Evolutionary conservation across 2,797 vertebrate species (phyloP).

Genomic region (Pseudotriccus pelzelni): DNA sequence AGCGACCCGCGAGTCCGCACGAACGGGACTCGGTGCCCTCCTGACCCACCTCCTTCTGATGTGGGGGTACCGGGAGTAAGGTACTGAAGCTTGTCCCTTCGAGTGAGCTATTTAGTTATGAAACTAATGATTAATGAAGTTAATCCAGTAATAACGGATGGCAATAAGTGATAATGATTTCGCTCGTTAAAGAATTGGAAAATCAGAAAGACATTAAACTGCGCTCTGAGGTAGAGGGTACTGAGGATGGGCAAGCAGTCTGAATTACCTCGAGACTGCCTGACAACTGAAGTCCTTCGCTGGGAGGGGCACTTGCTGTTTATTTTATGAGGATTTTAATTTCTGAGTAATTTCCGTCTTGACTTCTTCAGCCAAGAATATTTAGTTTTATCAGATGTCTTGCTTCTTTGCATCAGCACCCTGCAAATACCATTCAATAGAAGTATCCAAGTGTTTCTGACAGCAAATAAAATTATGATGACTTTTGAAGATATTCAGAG

Average conservation of each 20-base stretch:
- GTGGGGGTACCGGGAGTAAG: rapidly evolving
- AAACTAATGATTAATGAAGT: rapidly evolving
- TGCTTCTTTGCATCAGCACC: rapidly evolving
- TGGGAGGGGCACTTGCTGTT: rapidly evolving
- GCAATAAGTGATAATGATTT: rapidly evolving
- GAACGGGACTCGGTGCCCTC: rapidly evolving
- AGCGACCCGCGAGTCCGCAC: rapidly evolving
- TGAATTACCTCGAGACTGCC: too few relatives aligned
- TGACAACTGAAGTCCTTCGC: rapidly evolving
- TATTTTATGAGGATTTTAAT: rapidly evolving
- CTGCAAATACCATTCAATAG: rapidly evolving
- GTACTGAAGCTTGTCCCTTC: rapidly evolving
- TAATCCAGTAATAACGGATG: rapidly evolving
- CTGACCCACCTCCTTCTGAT: rapidly evolving
- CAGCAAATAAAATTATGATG: neutral
- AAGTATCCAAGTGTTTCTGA: neutral
- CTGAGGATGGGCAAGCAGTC: rapidly evolving
- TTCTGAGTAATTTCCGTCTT: neutral
- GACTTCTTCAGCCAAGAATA: neutral
- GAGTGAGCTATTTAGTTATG: rapidly evolving
- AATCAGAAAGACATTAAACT: rapidly evolving
- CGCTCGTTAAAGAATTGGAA: neutral
- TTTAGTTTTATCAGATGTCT: neutral
- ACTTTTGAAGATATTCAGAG: neutral
- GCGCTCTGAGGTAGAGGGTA: rapidly evolving